Evolutionary conservation across 2,888 invertebrate genomes (phyloP), one percentile per base, ranked within the genome.

Genomic region (Drosophila kokeensis): DNA sequence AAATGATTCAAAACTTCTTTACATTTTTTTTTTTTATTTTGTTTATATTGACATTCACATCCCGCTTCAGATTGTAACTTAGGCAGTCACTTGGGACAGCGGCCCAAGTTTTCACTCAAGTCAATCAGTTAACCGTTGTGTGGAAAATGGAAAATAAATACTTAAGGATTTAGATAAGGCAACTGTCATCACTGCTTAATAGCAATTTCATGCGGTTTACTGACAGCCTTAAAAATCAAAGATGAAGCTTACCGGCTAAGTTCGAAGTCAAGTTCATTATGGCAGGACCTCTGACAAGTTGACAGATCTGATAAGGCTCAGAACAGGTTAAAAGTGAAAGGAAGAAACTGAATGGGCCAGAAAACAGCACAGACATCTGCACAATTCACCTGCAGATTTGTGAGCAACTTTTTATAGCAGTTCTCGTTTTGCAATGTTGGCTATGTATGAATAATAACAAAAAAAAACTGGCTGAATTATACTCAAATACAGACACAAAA

Each of bases 291-390:
- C 10, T 75, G 70, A 63, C 76, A 77, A 48, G 30, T 80, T 80
- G 77, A 76, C 71, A 70, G 40, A 54, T 24, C 76, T 67, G 50
- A 76, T 60, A 79, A 63, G 64, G 50, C 64, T 36, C 36, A 36
- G 7, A 49, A 13, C n/a, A 8, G 18, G 29, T 45, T 53, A 29
- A 69, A 29, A 49, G 36, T 24, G 18, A 34, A 13, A 36, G 58
- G 34, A 11, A 36, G 58, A 45, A 59, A 11, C n/a, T 13, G 2
- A 27, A 45, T 45, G 8, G 8, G 15, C 8, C 24, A 45, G 45
- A 52, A 57, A 29, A 40, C 36, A 52, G 13, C 13, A 29, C 24
- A 32, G 29, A 55, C 30, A 6, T 45, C 4, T 10, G 18, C 27
- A 42, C 32, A 34, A 60, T 62, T 65, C 32, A 59, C 54, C 65